A percentile compares a stretch with the other conserved stretches of the same genome.
Evolutionary conservation across 2,113 vertebrate genomes (phyloP).

Genomic region (Macrotis lagotis): DNA sequence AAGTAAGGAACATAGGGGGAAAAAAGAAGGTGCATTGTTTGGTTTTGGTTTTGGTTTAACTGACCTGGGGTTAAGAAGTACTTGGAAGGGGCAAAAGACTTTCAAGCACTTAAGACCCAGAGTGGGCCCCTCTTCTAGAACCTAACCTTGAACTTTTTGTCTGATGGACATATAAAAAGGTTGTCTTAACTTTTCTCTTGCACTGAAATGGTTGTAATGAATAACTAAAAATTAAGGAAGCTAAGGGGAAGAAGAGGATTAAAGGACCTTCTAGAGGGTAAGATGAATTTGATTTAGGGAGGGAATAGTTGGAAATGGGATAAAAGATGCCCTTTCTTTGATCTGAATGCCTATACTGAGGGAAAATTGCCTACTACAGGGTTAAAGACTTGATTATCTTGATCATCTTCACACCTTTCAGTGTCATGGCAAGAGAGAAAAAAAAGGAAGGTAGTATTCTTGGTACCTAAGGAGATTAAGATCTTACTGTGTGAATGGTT

Average conservation of each 20-base stretch:
- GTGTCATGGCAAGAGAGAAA: slow-evolving; percentile 7
- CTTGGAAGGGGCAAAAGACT: slow-evolving; percentile 35
- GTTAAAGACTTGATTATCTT: neutral
- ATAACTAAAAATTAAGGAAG: neutral
- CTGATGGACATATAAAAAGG: slow-evolving; percentile 3
- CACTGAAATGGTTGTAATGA: neutral
- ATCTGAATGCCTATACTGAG: neutral
- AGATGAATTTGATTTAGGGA: slow-evolving; percentile 4
- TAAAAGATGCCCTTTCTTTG: neutral
- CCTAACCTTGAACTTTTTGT: neutral
- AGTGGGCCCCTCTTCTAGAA: neutral
- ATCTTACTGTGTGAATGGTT: neutral
- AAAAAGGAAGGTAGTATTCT: slow-evolving; percentile 7
- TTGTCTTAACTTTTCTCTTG: neutral
- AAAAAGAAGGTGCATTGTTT: neutral
- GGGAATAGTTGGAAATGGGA: slow-evolving; percentile 25
- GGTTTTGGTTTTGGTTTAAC: slow-evolving; percentile 44
- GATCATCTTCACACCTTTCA: slow-evolving; percentile 16
- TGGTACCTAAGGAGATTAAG: neutral
- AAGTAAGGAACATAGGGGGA: slow-evolving; percentile 26
- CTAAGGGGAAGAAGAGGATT: neutral
- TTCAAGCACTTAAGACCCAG: slow-evolving; percentile 14
- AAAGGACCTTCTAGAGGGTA: neutral
- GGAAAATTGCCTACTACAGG: neutral
- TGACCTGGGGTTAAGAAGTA: slow-evolving; percentile 30